A percentile compares a stretch with the other conserved stretches of the same genome.
phyloP scores from a whole-genome alignment of 2,797 vertebrate species.

The Characodon lateralis region DNA sequence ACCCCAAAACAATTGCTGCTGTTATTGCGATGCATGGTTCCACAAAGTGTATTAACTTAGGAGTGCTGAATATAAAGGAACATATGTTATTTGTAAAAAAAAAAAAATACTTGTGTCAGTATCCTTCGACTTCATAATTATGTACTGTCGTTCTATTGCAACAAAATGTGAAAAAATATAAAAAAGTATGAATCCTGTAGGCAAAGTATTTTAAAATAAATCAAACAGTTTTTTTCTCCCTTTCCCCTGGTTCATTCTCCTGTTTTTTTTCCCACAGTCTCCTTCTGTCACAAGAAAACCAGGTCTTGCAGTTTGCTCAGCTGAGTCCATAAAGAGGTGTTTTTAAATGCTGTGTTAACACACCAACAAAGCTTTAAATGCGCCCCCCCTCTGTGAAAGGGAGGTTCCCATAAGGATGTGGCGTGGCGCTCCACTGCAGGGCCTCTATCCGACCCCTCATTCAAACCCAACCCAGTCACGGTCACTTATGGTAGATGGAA shows the following conservation, averaged over 20 bases:
- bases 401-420: constrained; percentile 77
- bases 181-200: not conserved
- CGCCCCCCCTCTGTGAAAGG: constrained; percentile 66
- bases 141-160: not conserved
- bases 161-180: not conserved
- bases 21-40: not conserved
- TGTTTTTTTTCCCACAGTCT: constrained; percentile 35
- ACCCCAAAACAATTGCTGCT: not conserved
- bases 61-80: not conserved
- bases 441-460: constrained; percentile 70
- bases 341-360: constrained; percentile 79
- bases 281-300: constrained; percentile 57
- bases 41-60: not conserved
- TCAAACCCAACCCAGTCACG: constrained; percentile 77
- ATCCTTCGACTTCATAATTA: not conserved
- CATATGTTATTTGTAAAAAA: not conserved
- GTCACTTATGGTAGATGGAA: constrained; percentile 75
- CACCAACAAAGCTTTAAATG: constrained; percentile 78
- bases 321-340: constrained; percentile 78
- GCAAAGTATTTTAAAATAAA: not conserved
- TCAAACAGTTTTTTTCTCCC: constrained; percentile 3
- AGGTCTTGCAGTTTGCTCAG: constrained; percentile 71
- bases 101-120: not conserved
- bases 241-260: constrained; percentile 25
- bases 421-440: constrained; percentile 70